These are phyloP conservation scores for Thalassaphorura encarpata DNA, from an alignment of 1,140 invertebrate species.

Conservation along the genomic window DNA sequence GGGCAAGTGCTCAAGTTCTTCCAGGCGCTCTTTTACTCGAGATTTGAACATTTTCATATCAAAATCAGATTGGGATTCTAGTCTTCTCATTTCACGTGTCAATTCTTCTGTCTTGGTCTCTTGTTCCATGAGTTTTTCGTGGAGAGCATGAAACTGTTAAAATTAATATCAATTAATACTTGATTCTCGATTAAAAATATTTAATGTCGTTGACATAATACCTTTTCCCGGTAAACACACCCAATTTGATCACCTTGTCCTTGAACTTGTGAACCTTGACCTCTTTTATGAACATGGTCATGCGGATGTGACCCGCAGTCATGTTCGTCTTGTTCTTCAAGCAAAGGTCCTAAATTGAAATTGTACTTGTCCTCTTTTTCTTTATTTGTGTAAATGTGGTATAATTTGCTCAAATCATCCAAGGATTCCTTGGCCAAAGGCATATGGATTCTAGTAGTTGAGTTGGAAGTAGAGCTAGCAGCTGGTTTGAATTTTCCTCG, in stretches of 20 bases:
- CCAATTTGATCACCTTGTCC: neutral
- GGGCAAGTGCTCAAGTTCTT: conserved; percentile 13
- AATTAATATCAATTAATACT: neutral
- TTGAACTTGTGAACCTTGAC: neutral
- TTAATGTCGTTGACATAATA: neutral
- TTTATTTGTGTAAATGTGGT: too few species aligned
- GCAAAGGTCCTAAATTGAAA: too few species aligned
- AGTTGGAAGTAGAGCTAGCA: too few species aligned
- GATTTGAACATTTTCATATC: conserved; percentile 18
- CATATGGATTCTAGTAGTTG: too few species aligned
- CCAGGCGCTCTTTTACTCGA: conserved; percentile 13
- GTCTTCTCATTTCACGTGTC: neutral
- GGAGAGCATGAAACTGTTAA: neutral
- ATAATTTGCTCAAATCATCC: too few species aligned
- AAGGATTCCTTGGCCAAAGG: too few species aligned
- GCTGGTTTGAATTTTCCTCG: too few species aligned
- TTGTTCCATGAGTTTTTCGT: conserved; percentile 1
- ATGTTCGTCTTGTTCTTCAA: neutral
- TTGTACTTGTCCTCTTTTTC: too few species aligned
- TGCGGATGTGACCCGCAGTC: neutral
- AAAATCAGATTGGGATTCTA: conserved; percentile 21
- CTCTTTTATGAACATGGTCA: neutral
- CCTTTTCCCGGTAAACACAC: neutral
- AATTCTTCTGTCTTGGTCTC: neutral
- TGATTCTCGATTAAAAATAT: neutral